A percentile compares a stretch with the other conserved stretches of the same genome.
Conservation (phyloP, 2,888 invertebrate genomes). For the Pseudococcus viburni region DNA sequence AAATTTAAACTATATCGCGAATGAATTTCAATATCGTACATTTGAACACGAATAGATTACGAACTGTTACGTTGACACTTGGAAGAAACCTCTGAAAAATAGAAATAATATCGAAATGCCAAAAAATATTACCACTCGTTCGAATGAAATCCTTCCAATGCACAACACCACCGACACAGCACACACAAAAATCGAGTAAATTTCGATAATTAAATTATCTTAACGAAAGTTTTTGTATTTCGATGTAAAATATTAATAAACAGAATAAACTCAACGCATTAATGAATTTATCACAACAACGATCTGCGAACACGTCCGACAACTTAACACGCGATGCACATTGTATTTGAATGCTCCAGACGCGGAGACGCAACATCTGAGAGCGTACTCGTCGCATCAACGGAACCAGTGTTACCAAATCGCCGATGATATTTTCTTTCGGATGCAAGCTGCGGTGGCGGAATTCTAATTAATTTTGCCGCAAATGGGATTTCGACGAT, state of each 20-base stretch:
- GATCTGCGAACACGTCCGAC: neutral
- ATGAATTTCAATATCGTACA: no score
- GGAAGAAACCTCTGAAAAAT: neutral
- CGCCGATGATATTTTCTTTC: neutral
- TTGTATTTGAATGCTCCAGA: constrained; percentile 11
- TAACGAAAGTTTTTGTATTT: no score
- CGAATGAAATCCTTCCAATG: neutral
- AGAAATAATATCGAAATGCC: neutral
- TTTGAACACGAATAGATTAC: no score
- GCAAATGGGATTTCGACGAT: no score
- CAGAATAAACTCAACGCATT: no score
- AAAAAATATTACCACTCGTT: neutral
- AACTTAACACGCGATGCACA: neutral
- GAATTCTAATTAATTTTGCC: no score
- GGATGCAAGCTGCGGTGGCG: no score
- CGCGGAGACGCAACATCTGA: constrained; percentile 28
- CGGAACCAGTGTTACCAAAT: constrained; percentile 21
- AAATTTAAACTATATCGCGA: no score
- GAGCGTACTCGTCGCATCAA: neutral
- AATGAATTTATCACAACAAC: neutral
- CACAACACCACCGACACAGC: constrained; percentile 5
- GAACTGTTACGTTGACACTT: no score
- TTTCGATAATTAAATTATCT: no score
- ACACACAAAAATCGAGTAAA: neutral
- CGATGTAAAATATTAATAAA: no score